phyloP scores from a whole-genome alignment of 2,888 invertebrate genomes.

The Drosophila aldrichi region DNA sequence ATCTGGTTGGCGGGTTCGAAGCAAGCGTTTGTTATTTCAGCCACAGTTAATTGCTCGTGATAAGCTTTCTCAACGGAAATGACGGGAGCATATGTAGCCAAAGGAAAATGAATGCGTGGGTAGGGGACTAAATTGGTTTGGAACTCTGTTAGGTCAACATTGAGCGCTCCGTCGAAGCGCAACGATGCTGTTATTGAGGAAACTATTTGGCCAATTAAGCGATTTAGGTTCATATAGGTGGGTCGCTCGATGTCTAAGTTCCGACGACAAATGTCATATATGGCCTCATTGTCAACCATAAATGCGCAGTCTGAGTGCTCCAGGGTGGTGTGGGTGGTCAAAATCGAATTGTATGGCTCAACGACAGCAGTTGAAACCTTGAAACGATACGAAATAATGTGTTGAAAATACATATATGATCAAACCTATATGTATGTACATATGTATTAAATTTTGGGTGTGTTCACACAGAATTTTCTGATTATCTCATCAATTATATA shows the following conservation, averaged over 20 bases:
- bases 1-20: conserved; percentile 98
- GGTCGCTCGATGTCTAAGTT: conserved; percentile 94
- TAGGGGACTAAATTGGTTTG: conserved; percentile 97
- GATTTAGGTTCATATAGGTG: conserved; percentile 94
- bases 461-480: background rate
- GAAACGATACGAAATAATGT: background rate
- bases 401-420: background rate
- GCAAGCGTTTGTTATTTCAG: conserved; percentile 97
- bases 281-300: conserved; percentile 96
- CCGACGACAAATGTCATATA: conserved; percentile 94
- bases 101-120: conserved; percentile 97
- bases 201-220: conserved; percentile 94
- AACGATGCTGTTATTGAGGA: conserved; percentile 97
- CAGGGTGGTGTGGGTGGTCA: conserved; percentile 95
- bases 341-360: conserved; percentile 96
- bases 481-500: background rate
- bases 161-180: conserved; percentile 95
- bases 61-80: conserved; percentile 97
- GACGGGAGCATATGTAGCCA: conserved; percentile 96
- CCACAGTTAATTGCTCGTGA: conserved; percentile 95
- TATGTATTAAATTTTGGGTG: background rate
- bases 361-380: conserved; percentile 92
- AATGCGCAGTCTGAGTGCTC: conserved; percentile 96
- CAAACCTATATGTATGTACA: background rate
- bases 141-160: conserved; percentile 97